Evolutionary conservation across 2,113 vertebrate genomes (phyloP), one percentile per base, ranked within the genome.

Genomic region (Protomyctophum bolini): DNA sequence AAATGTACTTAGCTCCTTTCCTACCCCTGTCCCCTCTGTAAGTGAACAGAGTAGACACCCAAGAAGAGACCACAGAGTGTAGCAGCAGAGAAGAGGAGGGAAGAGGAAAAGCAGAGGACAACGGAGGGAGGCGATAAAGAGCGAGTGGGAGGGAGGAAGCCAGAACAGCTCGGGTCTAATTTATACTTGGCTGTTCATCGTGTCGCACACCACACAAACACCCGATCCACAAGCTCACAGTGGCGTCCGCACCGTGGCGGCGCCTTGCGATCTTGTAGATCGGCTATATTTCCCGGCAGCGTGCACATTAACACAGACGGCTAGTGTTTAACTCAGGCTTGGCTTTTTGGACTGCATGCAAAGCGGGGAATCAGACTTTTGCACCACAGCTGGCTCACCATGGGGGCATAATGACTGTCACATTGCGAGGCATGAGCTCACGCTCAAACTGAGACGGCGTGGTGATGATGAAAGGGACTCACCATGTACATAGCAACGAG

Each of bases 361-460:
- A 63, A 41, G 33, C 33, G 68, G 70, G 73, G 62, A 73, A 73
- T 48, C 28, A 56, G 63, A 10, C 58, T 59, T 41, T 41, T 51
- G 64, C 63, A 82, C 78, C 75, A 71, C 82, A 86, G 75, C 82
- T 78, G 83, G 68, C 50, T 84, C 73, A 67, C 76, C 63, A 28
- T 72, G 63, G 33, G 77, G 79, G 68, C 78, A 28, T 81, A 85
- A 87, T 85, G 81, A 81, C 79, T 78, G 88, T 90, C 84, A 81
- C 82, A 82, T 79, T 84, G 83, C 73, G 70, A 70, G 14, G 84
- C 70, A 83, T 90, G 82, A 90, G 81, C 81, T 90, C 84, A 85
- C 87, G 14, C 76, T 83, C 48, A 52, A 52, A 68, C 60, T 52
- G 57, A 70, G 86, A 81, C 84, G 83, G 81, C 73, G 82, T 41